Base-by-base conservation (phyloP, 1,140 invertebrate genomes). In the Araneus ventricosus region DNA sequence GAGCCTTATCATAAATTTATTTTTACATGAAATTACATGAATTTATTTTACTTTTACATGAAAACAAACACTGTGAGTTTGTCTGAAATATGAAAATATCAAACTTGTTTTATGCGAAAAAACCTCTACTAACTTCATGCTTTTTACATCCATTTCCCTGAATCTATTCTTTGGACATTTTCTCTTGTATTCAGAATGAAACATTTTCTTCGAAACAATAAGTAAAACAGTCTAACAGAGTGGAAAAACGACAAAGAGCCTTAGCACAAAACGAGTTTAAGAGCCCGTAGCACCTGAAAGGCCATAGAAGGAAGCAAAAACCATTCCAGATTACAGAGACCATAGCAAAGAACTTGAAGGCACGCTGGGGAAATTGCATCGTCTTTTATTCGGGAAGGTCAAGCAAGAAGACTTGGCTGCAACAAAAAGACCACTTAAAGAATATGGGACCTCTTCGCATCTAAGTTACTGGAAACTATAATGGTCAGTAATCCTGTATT, bases 381-480 rank as follows among this genome's bases (percentile, higher is more conserved):
- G 34, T 75, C 70, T 75, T 75, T 75, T 75, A 75, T 75, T 34
- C 70, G 14, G 70, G 37, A 34, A 10, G 27, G 30, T 34, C 63
- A 70, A 70, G 63, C 24, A 70, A 70, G 63, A 7, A 70, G 63
- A 70, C 27, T 17, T 17, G 30, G 20, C 30, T 37, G 30, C 70
- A 34, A 41, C 80, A 82, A 82, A 52, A 82, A 82, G 80, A 45
- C 80, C 41, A 52, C 80, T 82, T 82, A 45, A 45, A 82, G 39
- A 39, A 82, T 82, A 45, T 45, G 37, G 80, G 80, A 45, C 80
- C 39, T 52, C 80, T 82, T 82, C 80, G n/a, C 5, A 24, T 41
- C 80, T 41, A 27, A 82, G 80, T 82, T 41, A 45, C 80, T 82
- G 80, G 41, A 82, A 41, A 82, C 80, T 52, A 45, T 82, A 82